phyloP scores from a whole-genome alignment of 2,888 invertebrate species.

The Agriopis marginaria region DNA sequence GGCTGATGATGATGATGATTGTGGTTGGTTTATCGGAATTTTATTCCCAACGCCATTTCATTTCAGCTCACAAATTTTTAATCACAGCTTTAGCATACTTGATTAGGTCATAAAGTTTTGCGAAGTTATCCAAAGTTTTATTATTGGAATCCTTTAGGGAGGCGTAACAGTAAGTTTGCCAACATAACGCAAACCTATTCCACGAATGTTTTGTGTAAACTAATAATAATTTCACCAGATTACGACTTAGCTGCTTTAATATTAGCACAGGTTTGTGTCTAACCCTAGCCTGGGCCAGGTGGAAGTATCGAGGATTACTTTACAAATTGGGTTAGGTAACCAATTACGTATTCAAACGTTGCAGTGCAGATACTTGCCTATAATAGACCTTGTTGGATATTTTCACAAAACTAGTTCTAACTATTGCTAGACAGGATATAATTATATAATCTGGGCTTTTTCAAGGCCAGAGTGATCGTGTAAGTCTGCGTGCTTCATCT shows the following conservation, averaged over 20 bases:
- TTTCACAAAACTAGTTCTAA: background rate
- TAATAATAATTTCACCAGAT: slow-evolving; percentile 20
- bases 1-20: too few relatives aligned
- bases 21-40: too few relatives aligned
- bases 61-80: background rate
- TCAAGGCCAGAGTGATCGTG: too few relatives aligned
- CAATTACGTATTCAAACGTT: slow-evolving; percentile 19
- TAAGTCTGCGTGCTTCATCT: too few relatives aligned
- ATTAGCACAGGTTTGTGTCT: slow-evolving; percentile 1
- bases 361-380: background rate
- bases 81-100: background rate
- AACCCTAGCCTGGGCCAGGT: slow-evolving; percentile 1
- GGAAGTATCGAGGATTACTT: slow-evolving; percentile 16
- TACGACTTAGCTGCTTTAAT: slow-evolving; percentile 13
- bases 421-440: background rate
- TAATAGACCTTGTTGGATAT: background rate
- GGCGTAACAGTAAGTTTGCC: slow-evolving; percentile 4
- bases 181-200: slow-evolving; percentile 15
- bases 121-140: slow-evolving; percentile 5
- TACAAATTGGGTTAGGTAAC: slow-evolving; percentile 24
- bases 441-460: too few relatives aligned
- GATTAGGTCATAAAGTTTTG: background rate
- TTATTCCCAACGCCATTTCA: too few relatives aligned
- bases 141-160: slow-evolving; percentile 2
- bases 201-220: slow-evolving; percentile 23